Conservation (phyloP, 2,113 vertebrate genomes). For the Pyxicephalus adspersus region DNA sequence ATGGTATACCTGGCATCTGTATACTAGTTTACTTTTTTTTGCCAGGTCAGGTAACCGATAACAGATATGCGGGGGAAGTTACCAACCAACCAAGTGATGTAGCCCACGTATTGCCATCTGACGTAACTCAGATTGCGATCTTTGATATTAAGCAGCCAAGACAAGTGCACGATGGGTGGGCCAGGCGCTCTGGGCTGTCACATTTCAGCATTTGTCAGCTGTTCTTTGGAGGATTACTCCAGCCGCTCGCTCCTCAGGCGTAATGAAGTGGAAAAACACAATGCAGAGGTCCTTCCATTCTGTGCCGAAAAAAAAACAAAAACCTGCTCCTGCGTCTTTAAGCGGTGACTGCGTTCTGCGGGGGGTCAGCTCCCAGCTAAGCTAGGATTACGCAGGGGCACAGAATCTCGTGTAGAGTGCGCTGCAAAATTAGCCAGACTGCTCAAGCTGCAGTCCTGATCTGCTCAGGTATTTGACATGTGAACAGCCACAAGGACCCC, state of each 20-base stretch:
- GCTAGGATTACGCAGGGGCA: slow-evolving; percentile 41
- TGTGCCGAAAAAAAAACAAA: not conserved
- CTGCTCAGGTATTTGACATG: slow-evolving; percentile 55
- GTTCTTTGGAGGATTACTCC: slow-evolving; percentile 9
- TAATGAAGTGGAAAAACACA: slow-evolving; percentile 36
- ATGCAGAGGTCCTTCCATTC: not conserved
- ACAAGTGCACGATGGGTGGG: slow-evolving; percentile 1
- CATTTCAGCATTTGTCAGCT: not conserved
- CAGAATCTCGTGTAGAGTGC: slow-evolving; percentile 27
- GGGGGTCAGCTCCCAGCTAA: slow-evolving; percentile 55
- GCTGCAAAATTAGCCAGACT: slow-evolving; percentile 52
- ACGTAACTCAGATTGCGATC: not conserved
- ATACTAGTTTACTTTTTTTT: too few species aligned
- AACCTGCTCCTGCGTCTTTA: slow-evolving; percentile 34
- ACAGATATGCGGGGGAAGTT: too few species aligned
- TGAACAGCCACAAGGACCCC: slow-evolving; percentile 41
- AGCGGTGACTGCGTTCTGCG: slow-evolving; percentile 12
- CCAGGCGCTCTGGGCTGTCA: not conserved
- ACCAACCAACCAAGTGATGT: too few species aligned
- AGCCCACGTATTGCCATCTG: not conserved
- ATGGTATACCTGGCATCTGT: too few species aligned
- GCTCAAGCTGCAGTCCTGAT: slow-evolving; percentile 51
- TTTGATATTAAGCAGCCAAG: not conserved
- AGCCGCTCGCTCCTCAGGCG: not conserved
- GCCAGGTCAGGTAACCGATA: too few species aligned